Conservation (phyloP, 2,113 vertebrate genomes). For the Peromyscus californicus region DNA sequence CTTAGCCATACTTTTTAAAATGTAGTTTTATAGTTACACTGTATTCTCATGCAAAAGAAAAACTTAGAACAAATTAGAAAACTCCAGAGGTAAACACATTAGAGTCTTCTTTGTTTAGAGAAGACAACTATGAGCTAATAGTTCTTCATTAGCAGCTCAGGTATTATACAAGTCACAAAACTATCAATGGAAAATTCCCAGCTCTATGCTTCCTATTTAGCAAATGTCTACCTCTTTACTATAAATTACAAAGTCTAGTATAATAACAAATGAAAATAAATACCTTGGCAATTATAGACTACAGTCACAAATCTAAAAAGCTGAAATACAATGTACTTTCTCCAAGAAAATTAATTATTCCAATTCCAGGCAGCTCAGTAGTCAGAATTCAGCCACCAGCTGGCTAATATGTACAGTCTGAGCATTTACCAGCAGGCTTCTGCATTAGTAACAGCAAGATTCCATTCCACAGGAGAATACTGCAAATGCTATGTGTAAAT, state of each 20-base stretch:
- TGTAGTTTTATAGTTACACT: conserved; percentile 34
- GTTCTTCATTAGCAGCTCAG: conserved; percentile 63
- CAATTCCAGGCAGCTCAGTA: conserved; percentile 87
- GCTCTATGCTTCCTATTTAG: conserved; percentile 73
- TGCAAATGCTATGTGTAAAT: conserved; percentile 85
- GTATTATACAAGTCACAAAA: conserved; percentile 70
- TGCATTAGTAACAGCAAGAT: conserved; percentile 91
- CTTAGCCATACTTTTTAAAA: conserved; percentile 63
- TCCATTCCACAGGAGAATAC: conserved; percentile 87
- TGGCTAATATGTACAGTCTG: conserved; percentile 88
- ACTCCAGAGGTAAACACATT: conserved; percentile 59
- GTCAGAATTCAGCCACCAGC: conserved; percentile 89
- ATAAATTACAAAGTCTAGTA: conserved; percentile 84
- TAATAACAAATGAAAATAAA: conserved; percentile 88
- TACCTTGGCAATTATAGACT: conserved; percentile 87
- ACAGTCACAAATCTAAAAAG: conserved; percentile 85
- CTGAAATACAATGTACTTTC: conserved; percentile 85
- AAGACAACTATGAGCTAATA: conserved; percentile 67
- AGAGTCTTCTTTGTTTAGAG: conserved; percentile 68
- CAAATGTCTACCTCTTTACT: conserved; percentile 73
- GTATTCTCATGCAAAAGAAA: conserved; percentile 56
- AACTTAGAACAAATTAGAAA: conserved; percentile 47
- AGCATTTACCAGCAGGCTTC: conserved; percentile 91
- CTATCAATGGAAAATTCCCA: conserved; percentile 79
- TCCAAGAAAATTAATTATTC: conserved; percentile 89